Evolutionary conservation across 2,888 invertebrate genomes (phyloP), one percentile per base, ranked within the genome.

Genomic region (Epirrhoe alternata): DNA sequence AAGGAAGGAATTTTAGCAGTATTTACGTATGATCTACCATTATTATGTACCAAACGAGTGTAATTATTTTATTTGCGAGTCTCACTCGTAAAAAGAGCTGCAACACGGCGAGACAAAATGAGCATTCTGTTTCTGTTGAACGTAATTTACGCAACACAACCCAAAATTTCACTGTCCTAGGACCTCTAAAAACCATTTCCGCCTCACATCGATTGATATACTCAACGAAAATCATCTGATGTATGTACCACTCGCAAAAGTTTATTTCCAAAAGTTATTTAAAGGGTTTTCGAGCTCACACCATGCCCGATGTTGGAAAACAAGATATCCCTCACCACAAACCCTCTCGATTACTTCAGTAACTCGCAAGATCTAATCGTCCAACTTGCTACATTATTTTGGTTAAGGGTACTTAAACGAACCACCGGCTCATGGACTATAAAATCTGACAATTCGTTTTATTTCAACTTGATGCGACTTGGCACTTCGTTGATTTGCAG

Each of bases 331-430:
- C 31, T 14, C 60, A 50, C 42, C 60, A 45, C 45, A 52, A 56
- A 50, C 50, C 55, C 62, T 62, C 50, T 24, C 38, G 10, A 38
- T 55, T 38, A 38, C 61, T 55, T 54, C 10, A 30, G 24, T 35
- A 54, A 54, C 54, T 53, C 5, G 10, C 12, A 38, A 30, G n/a
- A 51, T 56, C 12, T 51, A 51, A 56, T 56, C 55, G 50, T 49
- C 16, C 53, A 62, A 62, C 52, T 56, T 61, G 57, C 30, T 17
- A 61, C 63, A 61, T 68, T 66, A 55, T 42, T 53, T 7, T 38
- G 53, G 66, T 62, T 57, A 60, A 71, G 66, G 64, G 71, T 71
- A 49, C 49, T 8, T 8, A 51, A 51, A 10, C 61, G 45, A 42
- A 17, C 49, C 66, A 66, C 4, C 47, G 60, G 62, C 24, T 61